phyloP scores from a whole-genome alignment of 2,797 vertebrate genomes.

The Anabas testudineus region DNA sequence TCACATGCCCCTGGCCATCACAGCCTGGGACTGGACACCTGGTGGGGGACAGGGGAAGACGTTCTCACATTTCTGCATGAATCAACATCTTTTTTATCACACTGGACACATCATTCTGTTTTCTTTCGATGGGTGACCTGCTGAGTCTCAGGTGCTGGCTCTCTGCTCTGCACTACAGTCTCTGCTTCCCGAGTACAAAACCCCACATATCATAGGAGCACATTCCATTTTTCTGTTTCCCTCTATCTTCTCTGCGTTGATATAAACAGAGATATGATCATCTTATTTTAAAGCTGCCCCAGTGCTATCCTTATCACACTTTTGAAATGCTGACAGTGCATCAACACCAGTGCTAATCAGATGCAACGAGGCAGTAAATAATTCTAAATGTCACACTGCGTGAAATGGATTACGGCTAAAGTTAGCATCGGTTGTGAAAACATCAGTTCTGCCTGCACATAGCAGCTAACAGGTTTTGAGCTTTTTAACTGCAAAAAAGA shows the following conservation, averaged over 20 bases:
- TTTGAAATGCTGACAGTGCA: slow-evolving; percentile 48
- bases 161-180: slow-evolving; percentile 9
- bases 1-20: slow-evolving; percentile 98
- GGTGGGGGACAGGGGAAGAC: slow-evolving; percentile 1
- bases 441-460: slow-evolving; percentile 31
- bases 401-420: slow-evolving; percentile 49
- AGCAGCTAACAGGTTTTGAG: slow-evolving; percentile 23
- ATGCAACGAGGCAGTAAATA: slow-evolving; percentile 62
- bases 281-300: slow-evolving; percentile 57
- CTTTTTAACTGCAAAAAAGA: slow-evolving; percentile 15
- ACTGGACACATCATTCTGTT: slow-evolving; percentile 1
- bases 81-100: neutral
- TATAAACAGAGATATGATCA: slow-evolving; percentile 64
- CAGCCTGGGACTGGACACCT: slow-evolving; percentile 98
- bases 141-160: slow-evolving; percentile 3
- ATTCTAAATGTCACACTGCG: slow-evolving; percentile 60
- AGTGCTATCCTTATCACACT: slow-evolving; percentile 46
- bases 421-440: slow-evolving; percentile 23
- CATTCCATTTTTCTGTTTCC: slow-evolving; percentile 30
- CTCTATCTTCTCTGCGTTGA: slow-evolving; percentile 26
- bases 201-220: slow-evolving; percentile 1
- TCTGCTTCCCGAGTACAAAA: slow-evolving; percentile 17
- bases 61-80: neutral
- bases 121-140: neutral
- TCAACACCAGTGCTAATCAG: slow-evolving; percentile 54